Evolutionary conservation across 2,797 vertebrate genomes (phyloP), one percentile per base, ranked within the genome.

Genomic region (Mormyrops boulengeri): DNA sequence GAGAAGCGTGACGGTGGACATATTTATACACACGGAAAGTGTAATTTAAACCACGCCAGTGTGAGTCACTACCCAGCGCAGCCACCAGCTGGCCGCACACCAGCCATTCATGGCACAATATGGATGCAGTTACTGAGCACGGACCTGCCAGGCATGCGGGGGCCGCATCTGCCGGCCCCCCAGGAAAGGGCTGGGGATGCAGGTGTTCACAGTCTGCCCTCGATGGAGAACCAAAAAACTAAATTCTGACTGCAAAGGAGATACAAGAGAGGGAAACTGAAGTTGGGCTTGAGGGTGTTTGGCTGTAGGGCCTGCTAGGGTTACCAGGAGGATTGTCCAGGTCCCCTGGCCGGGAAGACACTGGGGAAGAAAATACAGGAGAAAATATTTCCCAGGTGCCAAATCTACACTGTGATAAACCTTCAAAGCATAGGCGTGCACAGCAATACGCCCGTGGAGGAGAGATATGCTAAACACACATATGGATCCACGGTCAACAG

Each of bases 21-120:
- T 77, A 77, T 77, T 77, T 77, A 77, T 41, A 38, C 69, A 77
- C 69, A 77, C 30, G 38, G 88, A 66, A 88, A 80, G 77, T 41
- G 69, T 52, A 52, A 88, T 77, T 80, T 53, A 69, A 88, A 19
- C 69, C 38, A 41, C 34, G 4, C 30, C 69, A 38, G 69, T 19
- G 69, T 77, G 30, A 77, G 14, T 77, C 69, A 44, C 69, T 6
- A 19, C 62, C 62, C 69, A 77, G 34, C 14, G 17, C 57, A 60
- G n/a, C 57, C 57, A 60, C 57, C 57, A 60, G 57, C 57, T 60
- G 57, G 57, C 69, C 34, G 2, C 14, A 34, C 69, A 38, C 69
- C 69, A 77, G 69, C 69, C 69, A 41, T 41, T 77, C 34, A 19
- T 38, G 12, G 34, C 34, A 77, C 69, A 41, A 77, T 77, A 77